Conservation (phyloP, 2,888 invertebrate species). For the Choreutis nemorana region DNA sequence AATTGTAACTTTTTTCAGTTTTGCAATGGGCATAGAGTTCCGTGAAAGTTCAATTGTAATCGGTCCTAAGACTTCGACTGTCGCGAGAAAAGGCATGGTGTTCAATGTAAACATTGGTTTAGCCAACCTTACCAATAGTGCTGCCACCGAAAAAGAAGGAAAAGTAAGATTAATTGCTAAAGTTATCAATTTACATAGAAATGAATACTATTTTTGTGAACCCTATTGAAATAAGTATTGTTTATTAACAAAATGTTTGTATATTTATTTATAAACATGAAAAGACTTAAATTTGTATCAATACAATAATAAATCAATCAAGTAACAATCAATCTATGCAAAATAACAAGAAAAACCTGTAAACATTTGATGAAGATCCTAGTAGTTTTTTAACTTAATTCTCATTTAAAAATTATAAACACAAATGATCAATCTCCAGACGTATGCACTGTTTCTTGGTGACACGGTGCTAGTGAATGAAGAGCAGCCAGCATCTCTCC, state of each 20-base stretch:
- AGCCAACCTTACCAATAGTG: conserved; percentile 81
- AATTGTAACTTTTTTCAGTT: conserved; percentile 51
- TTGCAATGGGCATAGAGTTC: conserved; percentile 98
- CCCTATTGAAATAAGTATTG: not conserved
- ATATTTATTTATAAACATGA: too few species aligned
- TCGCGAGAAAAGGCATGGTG: conserved; percentile 92
- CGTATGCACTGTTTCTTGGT: conserved; percentile 92
- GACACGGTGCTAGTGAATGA: conserved; percentile 97
- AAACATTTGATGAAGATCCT: too few species aligned
- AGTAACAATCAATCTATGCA: too few species aligned
- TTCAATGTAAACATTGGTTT: conserved; percentile 96
- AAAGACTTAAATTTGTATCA: too few species aligned
- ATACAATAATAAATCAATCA: too few species aligned
- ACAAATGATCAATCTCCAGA: too few species aligned
- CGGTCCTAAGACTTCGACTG: conserved; percentile 84
- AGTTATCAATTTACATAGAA: conserved; percentile 4
- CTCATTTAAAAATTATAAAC: too few species aligned
- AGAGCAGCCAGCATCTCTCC: conserved; percentile 81
- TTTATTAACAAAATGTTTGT: conserved; percentile 5
- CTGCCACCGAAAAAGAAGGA: conserved; percentile 84
- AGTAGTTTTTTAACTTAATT: too few species aligned
- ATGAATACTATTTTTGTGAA: not conserved
- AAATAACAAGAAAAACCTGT: too few species aligned
- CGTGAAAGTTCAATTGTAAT: conserved; percentile 93
- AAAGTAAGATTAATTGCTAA: conserved; percentile 60